Conservation (phyloP, 2,888 invertebrate genomes). For the Ophioninae sp. region DNA sequence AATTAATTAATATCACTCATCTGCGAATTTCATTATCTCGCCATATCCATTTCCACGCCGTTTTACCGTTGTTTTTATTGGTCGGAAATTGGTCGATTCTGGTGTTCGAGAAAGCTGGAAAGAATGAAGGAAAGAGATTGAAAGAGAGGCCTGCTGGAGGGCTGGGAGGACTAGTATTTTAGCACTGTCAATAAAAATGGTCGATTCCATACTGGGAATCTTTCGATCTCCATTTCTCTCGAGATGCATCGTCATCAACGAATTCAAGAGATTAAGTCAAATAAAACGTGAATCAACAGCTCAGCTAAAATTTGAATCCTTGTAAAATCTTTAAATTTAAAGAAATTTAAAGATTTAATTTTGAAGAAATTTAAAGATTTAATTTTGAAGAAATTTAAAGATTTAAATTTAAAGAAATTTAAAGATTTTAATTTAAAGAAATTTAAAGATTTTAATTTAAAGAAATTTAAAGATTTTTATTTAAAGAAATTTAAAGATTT, state of each 20-base stretch:
- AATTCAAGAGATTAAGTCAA: conserved; percentile 47
- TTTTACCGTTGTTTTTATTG: conserved; percentile 29
- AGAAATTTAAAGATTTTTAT: too few species aligned
- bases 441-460: too few species aligned
- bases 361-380: too few species aligned
- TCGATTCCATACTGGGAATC: not conserved
- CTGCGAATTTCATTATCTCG: conserved; percentile 50
- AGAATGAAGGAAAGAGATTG: not conserved
- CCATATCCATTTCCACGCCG: conserved; percentile 4
- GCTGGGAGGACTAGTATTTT: not conserved
- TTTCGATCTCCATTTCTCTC: conserved; percentile 11
- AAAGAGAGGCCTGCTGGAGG: not conserved
- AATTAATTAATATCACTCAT: conserved; percentile 58
- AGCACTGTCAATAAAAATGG: not conserved
- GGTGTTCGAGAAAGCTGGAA: not conserved
- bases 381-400: too few species aligned
- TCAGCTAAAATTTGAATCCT: not conserved
- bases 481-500: too few species aligned
- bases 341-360: too few species aligned
- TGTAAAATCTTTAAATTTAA: too few species aligned
- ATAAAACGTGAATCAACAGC: conserved; percentile 37
- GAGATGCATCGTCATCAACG: conserved; percentile 45
- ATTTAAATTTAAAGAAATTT: too few species aligned
- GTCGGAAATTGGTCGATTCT: not conserved
- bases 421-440: too few species aligned